Base-by-base conservation (phyloP, 1,140 invertebrate species). In the Drosophila suzukii region DNA sequence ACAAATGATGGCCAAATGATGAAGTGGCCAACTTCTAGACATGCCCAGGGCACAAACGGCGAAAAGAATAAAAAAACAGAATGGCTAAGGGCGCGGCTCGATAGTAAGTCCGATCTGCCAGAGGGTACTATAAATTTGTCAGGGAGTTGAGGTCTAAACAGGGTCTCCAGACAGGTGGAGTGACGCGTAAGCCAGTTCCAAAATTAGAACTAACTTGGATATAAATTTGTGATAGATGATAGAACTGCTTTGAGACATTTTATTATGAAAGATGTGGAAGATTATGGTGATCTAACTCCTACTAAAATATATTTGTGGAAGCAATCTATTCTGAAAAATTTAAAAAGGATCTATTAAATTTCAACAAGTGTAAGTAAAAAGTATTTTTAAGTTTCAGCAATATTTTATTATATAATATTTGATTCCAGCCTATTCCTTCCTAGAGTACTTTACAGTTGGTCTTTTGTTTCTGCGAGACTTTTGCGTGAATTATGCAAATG, bases 21-120 rank as follows among this genome's bases (percentile, higher is more conserved):
- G 62, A 38, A 79, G 75, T 83, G 83, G 53, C 65, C 70, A 78
- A 83, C 81, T 81, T 86, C 77, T 84, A 77, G 76, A 88, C 80
- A 80, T 75, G 76, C 77, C 75, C 83, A 88, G 83, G 71, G 79
- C 78, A 83, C 61, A 83, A 66, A 70, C 81, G 7, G 30, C 38
- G 10, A 59, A 50, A 65, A 62, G 57, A 32, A 56, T 58, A 61
- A 59, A 61, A 59, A 73, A 57, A 7, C 56, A 12, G 44, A 39
- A 49, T 71, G 51, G 62, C 56, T 78, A 72, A 72, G 68, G 84
- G 84, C 73, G 84, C 76, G 77, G 84, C 73, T 47, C 61, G 17
- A 57, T 51, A 39, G 43, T 39, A 34, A 17, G 20, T 70, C 53
- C 34, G 27, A 39, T 39, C 12, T 66, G 32, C 8, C 15, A 1